Base-by-base conservation (phyloP, 2,888 invertebrate species). In the Dexiosoma caninum region DNA sequence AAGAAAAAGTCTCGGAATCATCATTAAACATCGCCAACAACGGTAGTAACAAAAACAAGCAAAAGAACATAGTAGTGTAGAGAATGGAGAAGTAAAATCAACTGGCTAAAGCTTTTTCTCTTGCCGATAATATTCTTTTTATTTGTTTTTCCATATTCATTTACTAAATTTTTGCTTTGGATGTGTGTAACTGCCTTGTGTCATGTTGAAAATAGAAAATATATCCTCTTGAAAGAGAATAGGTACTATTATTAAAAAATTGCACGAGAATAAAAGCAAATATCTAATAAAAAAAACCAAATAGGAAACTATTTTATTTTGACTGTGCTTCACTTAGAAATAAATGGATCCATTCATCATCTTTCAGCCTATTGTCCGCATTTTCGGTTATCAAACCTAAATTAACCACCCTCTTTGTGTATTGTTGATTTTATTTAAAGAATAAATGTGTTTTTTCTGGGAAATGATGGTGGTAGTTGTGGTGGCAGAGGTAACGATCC, bases 351-450 rank as follows among this genome's bases (percentile, higher is more conserved):
- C 51, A 70, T 75, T 59, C 51, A 70, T 75, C 66, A 66, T 64
- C 19, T 55, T 62, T 46, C 64, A 21, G 53, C 37, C 72, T 66
- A 46, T 67, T 77, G 71, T 71, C 66, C 49, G 49, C 46, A 44
- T 75, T 59, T 76, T 77, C 62, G 69, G 67, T 64, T 62, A 57
- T 81, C 64, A 49, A 71, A 69, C 72, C 77, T 32, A 75, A 67
- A 67, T 75, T 64, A 81, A 78, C 78, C 80, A 81, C 81, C 77
- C 77, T 77, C 81, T 74, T 64, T 74, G 16, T 71, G 5, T 53
- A 59, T 59, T 40, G 53, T 57, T 60, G 32, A 57, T 70, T 40
- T 49, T 37, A 0, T 40, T 42, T 32, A 42, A 37, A 32, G 44
- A 32, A 51, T 53, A 53, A 14, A n/a, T n/a, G n/a, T n/a, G n/a